Conservation (phyloP, 2,888 invertebrate species). For the Lasiommata megera region DNA sequence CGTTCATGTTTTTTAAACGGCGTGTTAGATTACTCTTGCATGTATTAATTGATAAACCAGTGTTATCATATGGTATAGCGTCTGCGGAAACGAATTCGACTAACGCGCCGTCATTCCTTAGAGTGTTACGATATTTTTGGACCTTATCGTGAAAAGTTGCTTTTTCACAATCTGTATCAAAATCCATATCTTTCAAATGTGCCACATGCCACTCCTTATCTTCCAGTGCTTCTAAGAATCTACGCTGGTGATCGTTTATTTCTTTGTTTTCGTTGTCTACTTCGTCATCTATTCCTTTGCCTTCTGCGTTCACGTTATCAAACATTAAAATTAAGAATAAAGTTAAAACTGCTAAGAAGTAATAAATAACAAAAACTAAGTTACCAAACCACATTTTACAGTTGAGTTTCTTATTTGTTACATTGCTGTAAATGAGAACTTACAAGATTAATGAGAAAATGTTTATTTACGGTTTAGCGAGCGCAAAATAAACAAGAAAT, state of each 20-base stretch:
- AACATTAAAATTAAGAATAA: background rate
- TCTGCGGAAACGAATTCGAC: conserved; percentile 53
- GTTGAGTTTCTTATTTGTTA: background rate
- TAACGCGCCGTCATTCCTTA: conserved; percentile 48
- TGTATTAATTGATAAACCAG: conserved; percentile 38
- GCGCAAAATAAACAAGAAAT: conserved; percentile 1
- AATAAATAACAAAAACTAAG: background rate
- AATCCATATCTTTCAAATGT: conserved; percentile 45
- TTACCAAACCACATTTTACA: background rate
- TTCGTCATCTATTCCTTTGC: conserved; percentile 2
- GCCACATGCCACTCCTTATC: conserved; percentile 54
- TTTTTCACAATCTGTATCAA: conserved; percentile 40
- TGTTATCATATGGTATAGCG: conserved; percentile 40
- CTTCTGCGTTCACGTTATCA: background rate
- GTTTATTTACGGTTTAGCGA: background rate
- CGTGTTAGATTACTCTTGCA: conserved; percentile 35
- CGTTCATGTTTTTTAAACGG: conserved; percentile 8
- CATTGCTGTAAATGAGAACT: background rate
- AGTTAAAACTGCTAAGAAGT: background rate
- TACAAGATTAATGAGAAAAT: background rate
- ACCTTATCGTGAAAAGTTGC: conserved; percentile 48
- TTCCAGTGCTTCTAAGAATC: conserved; percentile 43
- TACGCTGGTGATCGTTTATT: conserved; percentile 31
- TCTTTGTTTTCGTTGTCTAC: background rate
- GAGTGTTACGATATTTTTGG: conserved; percentile 44